Percentiles rank a stretch among this genome's conserved stretches.
These are phyloP conservation scores for Nannoperca australis DNA, from an alignment of 2,797 vertebrate species.

Conservation along the genomic window DNA sequence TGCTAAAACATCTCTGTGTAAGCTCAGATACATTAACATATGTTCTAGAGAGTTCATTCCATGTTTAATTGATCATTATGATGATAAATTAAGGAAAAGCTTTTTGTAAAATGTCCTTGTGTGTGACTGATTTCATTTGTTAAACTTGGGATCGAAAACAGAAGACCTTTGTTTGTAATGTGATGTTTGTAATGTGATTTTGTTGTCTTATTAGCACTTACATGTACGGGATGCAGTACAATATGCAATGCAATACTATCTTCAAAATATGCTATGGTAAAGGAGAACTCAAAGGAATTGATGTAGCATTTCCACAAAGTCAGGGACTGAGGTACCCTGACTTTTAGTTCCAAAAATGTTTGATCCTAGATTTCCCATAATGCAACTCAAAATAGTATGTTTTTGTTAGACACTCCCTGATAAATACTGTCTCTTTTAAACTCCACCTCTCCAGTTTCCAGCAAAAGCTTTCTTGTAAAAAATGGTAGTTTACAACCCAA, in stretches of 20 bases:
- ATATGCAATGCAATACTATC: no score
- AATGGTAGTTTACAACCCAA: not conserved
- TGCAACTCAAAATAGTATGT: not conserved
- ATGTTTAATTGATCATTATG: not conserved
- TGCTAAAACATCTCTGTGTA: not conserved
- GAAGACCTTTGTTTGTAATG: not conserved
- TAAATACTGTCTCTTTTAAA: not conserved
- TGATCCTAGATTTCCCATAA: not conserved
- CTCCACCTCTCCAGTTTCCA: not conserved
- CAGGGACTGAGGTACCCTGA: no score
- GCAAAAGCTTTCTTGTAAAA: not conserved
- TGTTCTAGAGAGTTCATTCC: not conserved
- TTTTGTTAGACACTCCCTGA: not conserved
- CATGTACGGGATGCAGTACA: not conserved
- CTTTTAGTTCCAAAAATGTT: not conserved
- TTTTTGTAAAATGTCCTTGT: no score
- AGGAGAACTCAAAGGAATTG: not conserved
- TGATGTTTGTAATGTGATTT: not conserved
- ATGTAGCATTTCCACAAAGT: not conserved
- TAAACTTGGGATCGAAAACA: not conserved
- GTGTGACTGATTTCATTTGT: not conserved
- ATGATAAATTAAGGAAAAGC: not conserved
- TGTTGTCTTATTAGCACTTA: slow-evolving; percentile 3
- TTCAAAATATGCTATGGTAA: not conserved
- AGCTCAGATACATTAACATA: not conserved